Evolutionary conservation across 2,888 invertebrate genomes (phyloP).

Genomic region (Diploptera punctata): DNA sequence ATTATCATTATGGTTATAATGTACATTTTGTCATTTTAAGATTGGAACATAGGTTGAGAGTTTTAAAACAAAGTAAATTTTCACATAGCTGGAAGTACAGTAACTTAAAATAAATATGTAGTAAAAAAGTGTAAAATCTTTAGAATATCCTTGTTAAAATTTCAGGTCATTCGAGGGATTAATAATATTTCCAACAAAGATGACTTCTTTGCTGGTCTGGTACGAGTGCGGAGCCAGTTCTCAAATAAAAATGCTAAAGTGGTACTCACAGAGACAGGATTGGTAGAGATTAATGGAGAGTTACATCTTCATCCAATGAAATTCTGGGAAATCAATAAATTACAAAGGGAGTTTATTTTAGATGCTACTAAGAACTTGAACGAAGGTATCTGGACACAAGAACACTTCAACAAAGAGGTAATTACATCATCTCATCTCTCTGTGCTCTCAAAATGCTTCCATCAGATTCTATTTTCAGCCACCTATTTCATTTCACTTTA

Average conservation of each 20-base stretch:
- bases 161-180: constrained; percentile 18
- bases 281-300: background rate
- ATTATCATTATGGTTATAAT: too few relatives aligned
- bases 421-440: too few relatives aligned
- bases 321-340: background rate
- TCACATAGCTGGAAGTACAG: too few relatives aligned
- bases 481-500: too few relatives aligned
- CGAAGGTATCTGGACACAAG: background rate
- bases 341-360: background rate
- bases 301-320: background rate
- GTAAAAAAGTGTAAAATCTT: too few relatives aligned
- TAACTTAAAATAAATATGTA: too few relatives aligned
- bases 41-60: too few relatives aligned
- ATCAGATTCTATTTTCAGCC: too few relatives aligned
- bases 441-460: too few relatives aligned
- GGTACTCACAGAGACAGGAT: background rate
- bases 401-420: background rate
- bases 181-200: constrained; percentile 26
- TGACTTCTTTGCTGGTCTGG: constrained; percentile 29
- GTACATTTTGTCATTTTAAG: too few relatives aligned
- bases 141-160: too few relatives aligned
- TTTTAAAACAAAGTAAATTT: too few relatives aligned
- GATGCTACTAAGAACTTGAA: constrained; percentile 1
- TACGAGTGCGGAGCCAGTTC: background rate
- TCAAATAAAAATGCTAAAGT: background rate